Evolutionary conservation across 2,797 vertebrate genomes (phyloP).

Genomic region (Hapalemur alaotrensis): DNA sequence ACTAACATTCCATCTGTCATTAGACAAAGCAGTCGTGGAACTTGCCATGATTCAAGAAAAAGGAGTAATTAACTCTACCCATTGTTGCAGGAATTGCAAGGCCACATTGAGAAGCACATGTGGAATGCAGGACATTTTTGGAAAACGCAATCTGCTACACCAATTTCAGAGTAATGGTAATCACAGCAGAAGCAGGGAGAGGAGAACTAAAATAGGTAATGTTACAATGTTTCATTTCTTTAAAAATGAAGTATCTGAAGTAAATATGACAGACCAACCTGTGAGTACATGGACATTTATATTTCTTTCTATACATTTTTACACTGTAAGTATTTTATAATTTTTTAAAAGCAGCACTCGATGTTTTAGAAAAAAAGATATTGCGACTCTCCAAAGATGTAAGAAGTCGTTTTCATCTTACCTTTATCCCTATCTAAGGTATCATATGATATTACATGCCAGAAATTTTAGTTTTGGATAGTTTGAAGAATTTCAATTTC

Average conservation of each 20-base stretch:
- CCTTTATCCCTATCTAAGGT: not conserved
- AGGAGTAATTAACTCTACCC: not conserved
- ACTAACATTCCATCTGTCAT: accelerated
- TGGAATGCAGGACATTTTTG: not conserved
- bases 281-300: not conserved
- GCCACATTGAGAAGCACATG: not conserved
- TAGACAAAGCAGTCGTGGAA: not conserved
- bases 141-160: not conserved
- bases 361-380: not conserved
- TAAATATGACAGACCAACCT: not conserved
- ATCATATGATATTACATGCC: not conserved
- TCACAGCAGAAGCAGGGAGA: not conserved
- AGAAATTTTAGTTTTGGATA: not conserved
- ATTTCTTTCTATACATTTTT: not conserved
- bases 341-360: not conserved
- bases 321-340: not conserved
- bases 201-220: not conserved
- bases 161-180: not conserved
- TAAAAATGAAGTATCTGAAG: not conserved
- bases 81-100: not conserved
- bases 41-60: not conserved
- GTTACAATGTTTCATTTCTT: not conserved
- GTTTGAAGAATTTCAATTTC: not conserved
- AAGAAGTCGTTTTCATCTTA: not conserved
- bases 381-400: not conserved